Evolutionary conservation across 92 coral and sea anemone genomes (phyloP).

Genomic region (Epizoanthus rinbou): DNA sequence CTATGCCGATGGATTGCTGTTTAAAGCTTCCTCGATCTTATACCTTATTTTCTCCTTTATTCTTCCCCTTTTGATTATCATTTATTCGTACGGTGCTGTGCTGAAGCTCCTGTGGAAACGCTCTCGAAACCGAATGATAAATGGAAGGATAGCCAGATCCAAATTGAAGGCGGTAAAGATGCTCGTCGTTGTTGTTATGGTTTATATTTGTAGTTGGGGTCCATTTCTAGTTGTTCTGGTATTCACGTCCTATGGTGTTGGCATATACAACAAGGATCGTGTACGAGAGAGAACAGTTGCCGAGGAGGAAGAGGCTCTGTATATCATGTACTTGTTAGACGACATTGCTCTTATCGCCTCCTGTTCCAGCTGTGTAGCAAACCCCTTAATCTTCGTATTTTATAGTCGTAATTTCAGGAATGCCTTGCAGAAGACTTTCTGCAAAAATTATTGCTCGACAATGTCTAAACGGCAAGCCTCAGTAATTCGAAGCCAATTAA

Average conservation of each 20-base stretch:
- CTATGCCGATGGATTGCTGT: constrained; percentile 15
- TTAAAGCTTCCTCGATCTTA: constrained; percentile 39
- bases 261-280: constrained; percentile 2
- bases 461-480: not conserved
- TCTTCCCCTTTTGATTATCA: constrained; percentile 48
- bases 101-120: constrained; percentile 51
- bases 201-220: constrained; percentile 64
- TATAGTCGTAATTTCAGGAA: constrained; percentile 49
- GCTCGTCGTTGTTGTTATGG: constrained; percentile 49
- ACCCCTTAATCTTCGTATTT: constrained; percentile 53
- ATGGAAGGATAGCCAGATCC: constrained; percentile 47
- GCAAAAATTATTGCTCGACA: not conserved
- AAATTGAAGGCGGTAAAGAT: constrained; percentile 62
- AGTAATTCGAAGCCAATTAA: not conserved
- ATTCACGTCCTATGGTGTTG: constrained; percentile 16
- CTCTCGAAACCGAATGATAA: constrained; percentile 44
- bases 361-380: constrained; percentile 51
- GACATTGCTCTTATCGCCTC: constrained; percentile 34
- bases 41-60: constrained; percentile 53
- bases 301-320: not conserved
- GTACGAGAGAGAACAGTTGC: not conserved
- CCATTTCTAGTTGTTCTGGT: constrained; percentile 39
- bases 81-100: constrained; percentile 44
- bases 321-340: not conserved
- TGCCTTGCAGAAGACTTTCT: constrained; percentile 39